These are phyloP conservation scores for Clarias magur DNA, from an alignment of 2,113 vertebrate genomes.

Conservation along the genomic window DNA sequence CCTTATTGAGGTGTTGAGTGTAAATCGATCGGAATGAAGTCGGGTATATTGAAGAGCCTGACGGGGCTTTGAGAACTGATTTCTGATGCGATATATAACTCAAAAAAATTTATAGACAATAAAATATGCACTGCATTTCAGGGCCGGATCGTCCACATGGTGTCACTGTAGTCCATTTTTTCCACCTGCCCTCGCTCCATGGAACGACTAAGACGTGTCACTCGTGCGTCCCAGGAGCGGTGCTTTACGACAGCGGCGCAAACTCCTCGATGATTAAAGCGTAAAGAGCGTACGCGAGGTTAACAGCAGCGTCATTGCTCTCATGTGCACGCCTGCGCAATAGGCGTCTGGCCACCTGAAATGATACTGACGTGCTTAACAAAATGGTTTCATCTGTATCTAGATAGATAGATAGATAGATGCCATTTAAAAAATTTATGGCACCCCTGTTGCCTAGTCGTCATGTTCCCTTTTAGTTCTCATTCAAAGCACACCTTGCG, in stretches of 20 bases:
- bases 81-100: background rate
- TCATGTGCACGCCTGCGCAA: background rate
- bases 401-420: background rate
- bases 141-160: background rate
- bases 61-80: background rate
- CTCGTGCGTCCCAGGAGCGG: background rate
- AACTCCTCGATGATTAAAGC: background rate
- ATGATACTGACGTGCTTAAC: background rate
- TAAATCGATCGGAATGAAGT: background rate
- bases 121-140: background rate
- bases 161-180: conserved; percentile 6
- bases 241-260: background rate
- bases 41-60: background rate
- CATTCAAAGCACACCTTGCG: background rate
- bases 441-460: background rate
- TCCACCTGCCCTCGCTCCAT: background rate
- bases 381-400: background rate
- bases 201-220: background rate
- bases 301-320: background rate
- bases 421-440: background rate
- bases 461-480: background rate
- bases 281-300: background rate
- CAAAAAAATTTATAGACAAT: background rate
- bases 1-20: background rate
- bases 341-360: background rate